Base-by-base conservation (phyloP, 2,113 vertebrate species). In the Chascanopsetta lugubris region DNA sequence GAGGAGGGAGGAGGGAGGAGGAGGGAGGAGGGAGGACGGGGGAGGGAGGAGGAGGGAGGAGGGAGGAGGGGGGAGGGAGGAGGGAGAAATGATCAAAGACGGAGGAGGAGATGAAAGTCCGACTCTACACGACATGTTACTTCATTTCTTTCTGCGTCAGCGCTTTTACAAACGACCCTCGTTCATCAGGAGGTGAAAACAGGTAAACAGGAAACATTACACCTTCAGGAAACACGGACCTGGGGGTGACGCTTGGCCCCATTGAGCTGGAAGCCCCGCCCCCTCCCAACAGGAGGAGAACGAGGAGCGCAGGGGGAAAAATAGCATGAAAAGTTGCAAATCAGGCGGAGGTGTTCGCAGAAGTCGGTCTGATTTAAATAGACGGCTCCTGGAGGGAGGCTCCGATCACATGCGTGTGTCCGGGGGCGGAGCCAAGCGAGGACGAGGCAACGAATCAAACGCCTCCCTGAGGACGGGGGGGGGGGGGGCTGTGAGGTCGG, bases 341-440 rank as follows among this genome's bases (percentile, higher is more conserved):
- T 85, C 49, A 78, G 38, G 61, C 13, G 59, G 21, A n/a, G 0
- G 45, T 78, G 80, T 82, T n/a, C 82, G 67, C 8, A 72, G 51
- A 58, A 80, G 78, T 80, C 79, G 72, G 56, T 34, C 21, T 38
- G 62, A 83, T 79, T 83, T 80, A 66, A 75, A 87, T 84, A 83
- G 55, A 56, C 11, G 21, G 11, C 45, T 78, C 65, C 56, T 30
- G 50, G 63, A 57, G 34, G 75, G 66, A 24, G 56, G 43, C 61
- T 69, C 42, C 34, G 24, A 53, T 46, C 53, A 65, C 63, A 73
- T 72, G 27, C 8, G n/a, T n/a, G n/a, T n/a, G 6, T 56, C 51
- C 66, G 70, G 56, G 69, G 75, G 61, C 21, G 1, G 36, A 2
- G 75, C 72, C 69, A 61, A 74, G 62, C 18, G 53, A 49, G 61